Conservation (phyloP, 2,888 invertebrate genomes). For the Athalia rosae region DNA sequence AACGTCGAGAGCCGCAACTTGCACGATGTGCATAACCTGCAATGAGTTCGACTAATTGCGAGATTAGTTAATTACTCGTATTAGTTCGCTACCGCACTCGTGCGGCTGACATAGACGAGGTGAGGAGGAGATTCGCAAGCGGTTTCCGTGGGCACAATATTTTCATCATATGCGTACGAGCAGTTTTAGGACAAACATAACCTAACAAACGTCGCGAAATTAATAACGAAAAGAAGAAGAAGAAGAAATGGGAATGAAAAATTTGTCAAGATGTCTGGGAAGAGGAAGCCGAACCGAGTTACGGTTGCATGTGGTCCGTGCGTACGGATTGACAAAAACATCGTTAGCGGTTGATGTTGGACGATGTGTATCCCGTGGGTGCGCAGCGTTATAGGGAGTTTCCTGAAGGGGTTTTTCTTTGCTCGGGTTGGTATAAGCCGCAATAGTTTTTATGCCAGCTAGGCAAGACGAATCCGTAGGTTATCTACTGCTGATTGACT, state of each 20-base stretch:
- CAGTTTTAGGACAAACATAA: too few species aligned
- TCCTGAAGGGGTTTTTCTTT: conserved; percentile 48
- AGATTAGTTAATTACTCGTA: conserved; percentile 33
- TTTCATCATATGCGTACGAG: too few species aligned
- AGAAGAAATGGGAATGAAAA: too few species aligned
- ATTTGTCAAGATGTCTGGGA: too few species aligned
- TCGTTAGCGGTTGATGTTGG: conserved; percentile 34
- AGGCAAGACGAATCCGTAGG: conserved; percentile 52
- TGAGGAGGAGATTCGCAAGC: conserved; percentile 38
- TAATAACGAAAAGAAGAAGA: too few species aligned
- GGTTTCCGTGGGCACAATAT: conserved; percentile 30
- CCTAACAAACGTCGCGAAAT: too few species aligned
- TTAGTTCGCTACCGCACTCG: conserved; percentile 8
- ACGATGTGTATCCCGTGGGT: conserved; percentile 51
- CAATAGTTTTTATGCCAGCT: conserved; percentile 42
- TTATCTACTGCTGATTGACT: conserved; percentile 66
- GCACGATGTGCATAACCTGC: too few species aligned
- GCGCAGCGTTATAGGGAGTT: conserved; percentile 48
- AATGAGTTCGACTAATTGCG: background rate
- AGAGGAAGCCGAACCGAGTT: too few species aligned
- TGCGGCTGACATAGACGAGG: conserved; percentile 33
- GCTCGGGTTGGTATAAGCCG: conserved; percentile 42
- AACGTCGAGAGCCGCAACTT: too few species aligned
- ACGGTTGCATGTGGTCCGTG: background rate
- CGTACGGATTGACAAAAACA: conserved; percentile 17